A percentile compares a stretch with the other conserved stretches of the same genome.
phyloP scores from a whole-genome alignment of 2,113 vertebrate genomes.

The Ranitomeya variabilis region DNA sequence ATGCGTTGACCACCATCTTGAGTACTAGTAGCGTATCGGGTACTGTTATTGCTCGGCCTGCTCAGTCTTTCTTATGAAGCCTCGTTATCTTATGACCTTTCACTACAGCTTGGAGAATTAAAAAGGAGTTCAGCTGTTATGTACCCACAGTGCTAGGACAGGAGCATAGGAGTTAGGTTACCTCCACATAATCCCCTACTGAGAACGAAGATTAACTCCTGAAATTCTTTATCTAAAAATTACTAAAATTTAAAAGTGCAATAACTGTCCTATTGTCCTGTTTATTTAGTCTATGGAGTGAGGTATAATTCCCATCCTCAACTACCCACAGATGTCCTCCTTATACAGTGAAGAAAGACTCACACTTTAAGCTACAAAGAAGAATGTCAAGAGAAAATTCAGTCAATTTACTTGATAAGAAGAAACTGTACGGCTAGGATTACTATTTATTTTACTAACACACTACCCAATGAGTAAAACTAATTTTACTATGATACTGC shows the following conservation, averaged over 20 bases:
- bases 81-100: constrained; percentile 48
- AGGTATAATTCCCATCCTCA: constrained; percentile 21
- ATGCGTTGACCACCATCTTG: neutral
- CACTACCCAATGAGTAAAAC: too few species aligned
- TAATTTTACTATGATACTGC: too few species aligned
- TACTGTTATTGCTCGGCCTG: neutral
- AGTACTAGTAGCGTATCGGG: neutral
- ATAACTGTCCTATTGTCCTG: constrained; percentile 38
- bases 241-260: constrained; percentile 40
- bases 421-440: too few species aligned
- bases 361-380: too few species aligned
- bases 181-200: constrained; percentile 47
- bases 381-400: too few species aligned
- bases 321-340: constrained; percentile 37
- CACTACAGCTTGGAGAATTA: constrained; percentile 28
- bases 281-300: constrained; percentile 51
- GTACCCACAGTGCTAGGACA: neutral
- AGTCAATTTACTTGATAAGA: too few species aligned
- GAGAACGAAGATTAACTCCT: constrained; percentile 50
- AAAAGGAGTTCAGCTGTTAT: constrained; percentile 51
- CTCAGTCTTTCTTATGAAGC: constrained; percentile 27
- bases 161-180: constrained; percentile 40
- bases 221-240: constrained; percentile 53
- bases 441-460: too few species aligned
- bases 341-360: neutral